Evolutionary conservation across 2,113 vertebrate species (phyloP), one percentile per base, ranked within the genome.

Genomic region (Microtus oregoni): DNA sequence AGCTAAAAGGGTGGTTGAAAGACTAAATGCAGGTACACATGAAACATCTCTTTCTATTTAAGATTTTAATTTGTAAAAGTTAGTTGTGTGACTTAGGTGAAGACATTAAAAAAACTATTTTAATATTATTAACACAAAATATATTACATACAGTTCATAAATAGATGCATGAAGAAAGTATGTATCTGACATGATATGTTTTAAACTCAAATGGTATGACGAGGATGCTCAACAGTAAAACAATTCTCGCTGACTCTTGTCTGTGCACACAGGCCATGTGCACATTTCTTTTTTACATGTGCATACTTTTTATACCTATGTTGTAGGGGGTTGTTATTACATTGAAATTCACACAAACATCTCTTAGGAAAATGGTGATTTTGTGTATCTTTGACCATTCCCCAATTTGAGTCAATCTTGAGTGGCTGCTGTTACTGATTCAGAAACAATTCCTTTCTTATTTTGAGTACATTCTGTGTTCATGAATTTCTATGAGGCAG

Each of bases 401-500:
- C 55, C 41, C 78, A 92, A 86, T 92, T 90, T 70, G 95, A 97
- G 98, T 97, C 72, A 96, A 83, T 26, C 85, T 92, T 92, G 86
- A 70, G 72, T 93, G 47, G 94, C 73, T 97, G 86, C 91, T 97
- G 86, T 90, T 97, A 58, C 12, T 81, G 90, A 97, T 97, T 96
- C 0, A 2, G 19, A 92, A 61, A 86, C 90, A 47, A n/a, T 47
- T 93, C 96, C 90, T 95, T 94, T 75, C 96, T 97, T 73, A 97
- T 92, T 97, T 93, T 98, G 95, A 95, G 83, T 97, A 44, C 90
- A 47, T 96, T 96, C 83, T 79, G 44, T 96, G 97, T 97, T 73
- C 96, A 96, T 86, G 87, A 96, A 93, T 92, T 98, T 97, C 96
- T 91, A 79, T 85, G 72, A 97, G 92, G 95, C 95, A 98, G 94